Base-by-base conservation (phyloP, 2,113 vertebrate species). In the Proteles cristata region DNA sequence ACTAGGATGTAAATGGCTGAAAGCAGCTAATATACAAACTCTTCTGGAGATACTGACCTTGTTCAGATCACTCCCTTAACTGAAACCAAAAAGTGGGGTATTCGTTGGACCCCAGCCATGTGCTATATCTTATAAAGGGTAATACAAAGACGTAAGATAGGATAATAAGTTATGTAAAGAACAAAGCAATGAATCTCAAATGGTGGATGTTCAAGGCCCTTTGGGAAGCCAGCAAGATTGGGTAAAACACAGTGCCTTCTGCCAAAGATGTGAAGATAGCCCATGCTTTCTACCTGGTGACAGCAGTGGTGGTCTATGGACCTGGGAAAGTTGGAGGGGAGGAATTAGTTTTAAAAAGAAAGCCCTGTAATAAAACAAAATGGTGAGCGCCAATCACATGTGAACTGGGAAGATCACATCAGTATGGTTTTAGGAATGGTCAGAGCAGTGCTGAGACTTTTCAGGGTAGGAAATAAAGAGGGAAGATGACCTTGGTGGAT, bases 1-100 rank as follows among this genome's bases (percentile, higher is more conserved):
- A n/a, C n/a, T 4, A 81, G 82, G 58, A 55, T 88, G 26, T 91
- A 63, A 55, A 74, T 14, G 23, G 7, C 68, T 53, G 61, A 82
- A 92, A 79, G 8, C 5, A 61, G 88, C 88, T 88, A 89, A 65
- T 21, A 17, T 28, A 16, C 17, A 65, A 2, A 74, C 77, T 94
- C 55, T 88, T 85, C 88, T 66, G 83, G 82, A 93, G 92, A 82
- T n/a, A 16, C 48, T 93, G 76, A 35, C 55, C 61, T 91, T 48
- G 74, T 61, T 63, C 79, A 65, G 23, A 65, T 33, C 39, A 25
- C 55, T 88, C 45, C 68, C 35, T 82, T 89, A 71, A 74, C 73
- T 53, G 45, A 84, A 77, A 65, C 33, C 61, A 76, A 69, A 61
- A 35, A 63, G 7, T 77, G 48, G 16, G 79, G 6, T 65, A 7